Conservation (phyloP, 2,797 vertebrate genomes). For the Aphelocoma californica region DNA sequence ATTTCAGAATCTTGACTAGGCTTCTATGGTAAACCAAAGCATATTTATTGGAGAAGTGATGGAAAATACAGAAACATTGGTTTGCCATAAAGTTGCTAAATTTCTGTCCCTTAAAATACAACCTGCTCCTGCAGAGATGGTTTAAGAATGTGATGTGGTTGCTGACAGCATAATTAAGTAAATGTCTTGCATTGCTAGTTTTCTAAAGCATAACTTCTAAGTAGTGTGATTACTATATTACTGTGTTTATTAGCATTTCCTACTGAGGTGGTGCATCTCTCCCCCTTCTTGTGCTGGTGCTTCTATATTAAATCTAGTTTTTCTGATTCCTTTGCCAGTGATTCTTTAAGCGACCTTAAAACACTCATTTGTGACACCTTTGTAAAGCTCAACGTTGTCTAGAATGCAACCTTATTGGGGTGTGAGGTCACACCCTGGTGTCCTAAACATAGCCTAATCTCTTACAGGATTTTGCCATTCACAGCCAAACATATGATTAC, state of each 20-base stretch:
- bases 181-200: background rate
- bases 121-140: background rate
- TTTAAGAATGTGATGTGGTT: background rate
- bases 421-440: background rate
- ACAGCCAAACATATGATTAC: background rate
- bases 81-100: background rate
- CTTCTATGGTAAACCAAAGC: background rate
- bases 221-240: background rate
- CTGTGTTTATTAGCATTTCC: background rate
- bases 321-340: background rate
- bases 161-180: background rate
- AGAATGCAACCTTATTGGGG: background rate
- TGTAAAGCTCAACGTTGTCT: background rate
- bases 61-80: background rate
- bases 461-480: background rate
- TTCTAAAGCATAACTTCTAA: background rate
- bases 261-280: background rate
- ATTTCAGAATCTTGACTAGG: background rate
- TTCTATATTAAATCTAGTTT: background rate
- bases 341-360: background rate
- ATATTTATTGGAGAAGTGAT: background rate
- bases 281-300: background rate
- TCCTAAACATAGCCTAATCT: background rate
- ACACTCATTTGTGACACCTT: background rate
- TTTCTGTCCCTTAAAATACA: background rate